Percentiles rank a stretch among this genome's conserved stretches.
Conservation (phyloP, 2,113 vertebrate species). For the Andinoacara biseriatus region DNA sequence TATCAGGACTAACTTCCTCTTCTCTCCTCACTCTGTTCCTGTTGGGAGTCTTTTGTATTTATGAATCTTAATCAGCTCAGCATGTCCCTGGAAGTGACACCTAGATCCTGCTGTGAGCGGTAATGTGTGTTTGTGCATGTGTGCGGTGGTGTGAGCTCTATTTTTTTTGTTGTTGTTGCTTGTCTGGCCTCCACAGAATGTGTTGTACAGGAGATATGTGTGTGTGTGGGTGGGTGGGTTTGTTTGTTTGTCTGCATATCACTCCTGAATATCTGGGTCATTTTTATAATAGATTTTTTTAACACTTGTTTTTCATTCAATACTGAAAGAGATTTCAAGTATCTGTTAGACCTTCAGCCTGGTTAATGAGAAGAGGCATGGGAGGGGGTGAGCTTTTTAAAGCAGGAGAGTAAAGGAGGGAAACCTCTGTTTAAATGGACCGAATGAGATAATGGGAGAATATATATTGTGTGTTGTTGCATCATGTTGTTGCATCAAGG, state of each 20-base stretch:
- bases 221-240: conserved; percentile 3
- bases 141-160: background rate
- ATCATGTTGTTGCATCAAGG: background rate
- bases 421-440: conserved; percentile 20
- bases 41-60: conserved; percentile 51
- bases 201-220: conserved; percentile 30
- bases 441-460: conserved; percentile 6
- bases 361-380: conserved; percentile 22
- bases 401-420: conserved; percentile 3
- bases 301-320: background rate
- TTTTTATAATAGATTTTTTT: conserved; percentile 15
- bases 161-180: background rate
- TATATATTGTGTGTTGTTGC: background rate
- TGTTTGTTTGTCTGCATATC: conserved; percentile 48
- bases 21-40: conserved; percentile 3
- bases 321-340: conserved; percentile 37
- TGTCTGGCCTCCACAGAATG: conserved; percentile 18
- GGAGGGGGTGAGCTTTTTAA: conserved; percentile 25
- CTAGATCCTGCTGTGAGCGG: conserved; percentile 51
- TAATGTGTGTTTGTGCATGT: conserved; percentile 7
- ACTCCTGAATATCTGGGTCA: conserved; percentile 54
- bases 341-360: background rate
- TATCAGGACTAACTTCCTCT: conserved; percentile 8
- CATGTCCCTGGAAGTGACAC: conserved; percentile 56
- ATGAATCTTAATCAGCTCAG: conserved; percentile 70